Conservation (phyloP, 2,888 invertebrate species). For the Amaurobius ferox region DNA sequence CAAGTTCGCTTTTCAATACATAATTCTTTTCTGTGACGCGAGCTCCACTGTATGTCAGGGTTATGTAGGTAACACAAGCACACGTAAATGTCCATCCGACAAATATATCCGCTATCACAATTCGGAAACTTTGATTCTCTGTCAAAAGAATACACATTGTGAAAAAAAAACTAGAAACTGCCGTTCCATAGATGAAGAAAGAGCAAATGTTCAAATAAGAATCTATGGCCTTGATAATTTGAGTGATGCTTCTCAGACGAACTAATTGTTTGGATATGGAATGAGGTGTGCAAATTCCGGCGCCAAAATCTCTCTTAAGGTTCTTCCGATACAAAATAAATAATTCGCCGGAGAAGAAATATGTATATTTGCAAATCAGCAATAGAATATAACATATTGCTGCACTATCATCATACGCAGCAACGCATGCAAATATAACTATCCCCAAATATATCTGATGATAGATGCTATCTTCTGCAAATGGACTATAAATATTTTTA, state of each 20-base stretch:
- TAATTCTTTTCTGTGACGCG: slow-evolving; percentile 12
- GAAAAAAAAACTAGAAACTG: slow-evolving; percentile 25
- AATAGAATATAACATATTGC: slow-evolving; percentile 14
- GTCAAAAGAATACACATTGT: too few species aligned
- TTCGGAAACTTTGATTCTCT: too few species aligned
- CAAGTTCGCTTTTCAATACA: background rate
- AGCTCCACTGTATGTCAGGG: slow-evolving; percentile 25
- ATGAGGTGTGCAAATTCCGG: too few species aligned
- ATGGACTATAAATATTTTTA: background rate
- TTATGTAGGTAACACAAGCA: background rate
- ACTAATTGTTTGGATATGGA: background rate
- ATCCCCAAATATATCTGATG: background rate
- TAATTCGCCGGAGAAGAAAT: background rate
- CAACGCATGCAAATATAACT: slow-evolving; percentile 2
- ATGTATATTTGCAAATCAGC: slow-evolving; percentile 22
- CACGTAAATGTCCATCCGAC: background rate
- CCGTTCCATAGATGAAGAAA: slow-evolving; percentile 6
- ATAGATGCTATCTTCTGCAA: background rate
- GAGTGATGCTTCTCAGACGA: slow-evolving; percentile 1
- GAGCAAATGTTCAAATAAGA: slow-evolving; percentile 4
- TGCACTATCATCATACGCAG: background rate
- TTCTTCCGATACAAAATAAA: slow-evolving; percentile 3
- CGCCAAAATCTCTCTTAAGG: slow-evolving; percentile 14
- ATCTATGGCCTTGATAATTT: background rate
- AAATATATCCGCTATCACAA: too few species aligned